Evolutionary conservation across 2,797 vertebrate genomes (phyloP), one percentile per base, ranked within the genome.

Genomic region (Lacerta bilineata): DNA sequence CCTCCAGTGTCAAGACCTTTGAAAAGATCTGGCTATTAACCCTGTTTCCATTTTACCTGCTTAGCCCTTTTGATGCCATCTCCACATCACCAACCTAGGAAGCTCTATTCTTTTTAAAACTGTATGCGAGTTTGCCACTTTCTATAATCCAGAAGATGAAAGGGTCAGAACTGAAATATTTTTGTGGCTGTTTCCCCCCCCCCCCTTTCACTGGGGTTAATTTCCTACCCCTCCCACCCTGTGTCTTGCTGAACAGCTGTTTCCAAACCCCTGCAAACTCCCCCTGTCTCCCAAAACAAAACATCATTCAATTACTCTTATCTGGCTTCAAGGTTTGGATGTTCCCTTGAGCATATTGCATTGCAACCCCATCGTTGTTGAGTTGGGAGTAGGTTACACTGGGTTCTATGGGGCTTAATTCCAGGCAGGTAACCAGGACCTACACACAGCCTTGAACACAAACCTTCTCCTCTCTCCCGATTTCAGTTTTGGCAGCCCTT

Each of bases 201-300:
- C 9, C 41, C 17, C 3, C 13, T 8, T 1, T 33, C 33, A 2
- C n/a, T 59, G 6, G 46, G 33, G 11, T 10, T 10, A 72, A 25
- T 36, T 6, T 18, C 71, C n/a, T 33, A 36, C 71, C 71, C 29
- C 71, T 15, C 33, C 33, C 74, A 13, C 20, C 5, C 36, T 39
- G 18, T 17, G 36, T n/a, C 69, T 72, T 74, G 69, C 39, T 3
- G n/a, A 77, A 68, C 59, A 41, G 69, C 50, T 18, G 36, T 39
- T 76, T 84, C 41, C 33, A 23, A 55, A 15, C 55, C 36, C 86
- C 29, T 64, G 43, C 50, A 46, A 27, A 78, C 86, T 90, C 82
- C 87, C 36, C 86, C 91, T 81, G 18, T 75, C 91, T 90, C 59
- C 87, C 90, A 83, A 41, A 39, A 61, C 7, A 64, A 81, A 87